Evolutionary conservation across 2,113 vertebrate species (phyloP).

Genomic region (Etia nguti): DNA sequence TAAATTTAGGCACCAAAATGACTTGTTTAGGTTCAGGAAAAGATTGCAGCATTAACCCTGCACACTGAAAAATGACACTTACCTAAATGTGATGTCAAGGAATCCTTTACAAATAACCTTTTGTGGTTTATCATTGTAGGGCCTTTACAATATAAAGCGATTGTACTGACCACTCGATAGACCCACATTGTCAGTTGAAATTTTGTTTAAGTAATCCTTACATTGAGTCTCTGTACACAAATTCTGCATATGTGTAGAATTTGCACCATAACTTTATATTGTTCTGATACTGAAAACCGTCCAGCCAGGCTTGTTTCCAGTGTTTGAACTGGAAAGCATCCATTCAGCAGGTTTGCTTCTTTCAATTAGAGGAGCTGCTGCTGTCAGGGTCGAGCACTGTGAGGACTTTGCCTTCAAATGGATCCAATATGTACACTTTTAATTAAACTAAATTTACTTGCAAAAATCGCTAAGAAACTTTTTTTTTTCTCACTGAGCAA

Average conservation of each 20-base stretch:
- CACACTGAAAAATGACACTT: not conserved
- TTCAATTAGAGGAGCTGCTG: constrained; percentile 10
- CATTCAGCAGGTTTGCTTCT: constrained; percentile 19
- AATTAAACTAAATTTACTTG: not conserved
- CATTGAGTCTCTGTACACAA: not conserved
- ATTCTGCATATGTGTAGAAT: not conserved
- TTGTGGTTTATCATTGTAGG: not conserved
- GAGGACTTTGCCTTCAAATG: not conserved
- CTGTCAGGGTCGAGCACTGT: not conserved
- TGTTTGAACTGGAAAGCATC: constrained; percentile 3
- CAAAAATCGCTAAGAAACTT: not conserved
- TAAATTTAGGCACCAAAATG: not conserved
- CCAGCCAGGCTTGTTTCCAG: constrained; percentile 8
- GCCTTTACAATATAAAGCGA: not conserved
- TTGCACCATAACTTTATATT: not conserved
- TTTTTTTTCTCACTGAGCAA: not conserved
- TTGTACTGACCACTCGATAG: not conserved
- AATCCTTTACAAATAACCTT: rapidly evolving
- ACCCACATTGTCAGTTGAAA: not conserved
- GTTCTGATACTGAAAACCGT: not conserved
- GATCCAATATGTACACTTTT: not conserved
- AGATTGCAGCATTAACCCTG: not conserved
- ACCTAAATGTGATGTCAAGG: not conserved
- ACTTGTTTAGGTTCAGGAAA: not conserved
- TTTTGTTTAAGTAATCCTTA: not conserved